Percentiles rank a stretch among this genome's conserved stretches.
Evolutionary conservation across 2,888 invertebrate genomes (phyloP).

Genomic region (Pardosa pseudoannulata): DNA sequence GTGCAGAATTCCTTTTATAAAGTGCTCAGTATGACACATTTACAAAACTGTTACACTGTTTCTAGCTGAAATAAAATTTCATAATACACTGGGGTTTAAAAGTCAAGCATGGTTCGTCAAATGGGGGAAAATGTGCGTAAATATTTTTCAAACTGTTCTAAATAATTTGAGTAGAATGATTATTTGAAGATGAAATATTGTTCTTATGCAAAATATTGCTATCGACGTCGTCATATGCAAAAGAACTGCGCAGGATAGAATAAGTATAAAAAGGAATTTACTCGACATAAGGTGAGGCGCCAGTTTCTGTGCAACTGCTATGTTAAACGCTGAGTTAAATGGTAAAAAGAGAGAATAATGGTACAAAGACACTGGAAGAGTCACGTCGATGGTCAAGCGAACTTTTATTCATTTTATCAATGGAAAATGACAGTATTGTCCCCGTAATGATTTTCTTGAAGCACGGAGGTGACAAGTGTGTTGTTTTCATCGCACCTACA

Average conservation of each 20-base stretch:
- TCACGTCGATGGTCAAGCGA: too few species aligned
- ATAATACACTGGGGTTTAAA: not conserved
- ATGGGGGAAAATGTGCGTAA: not conserved
- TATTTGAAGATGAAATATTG: not conserved
- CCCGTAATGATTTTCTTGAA: too few species aligned
- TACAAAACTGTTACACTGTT: too few species aligned
- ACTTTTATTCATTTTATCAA: too few species aligned
- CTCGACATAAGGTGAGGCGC: not conserved
- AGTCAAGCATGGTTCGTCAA: not conserved
- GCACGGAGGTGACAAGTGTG: too few species aligned
- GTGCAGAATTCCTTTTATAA: too few species aligned
- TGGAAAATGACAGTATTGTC: too few species aligned
- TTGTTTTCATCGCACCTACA: too few species aligned
- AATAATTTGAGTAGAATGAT: not conserved
- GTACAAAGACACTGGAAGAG: too few species aligned
- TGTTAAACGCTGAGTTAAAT: not conserved
- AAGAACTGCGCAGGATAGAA: not conserved
- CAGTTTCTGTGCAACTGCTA: constrained; percentile 6
- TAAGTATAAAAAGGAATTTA: not conserved
- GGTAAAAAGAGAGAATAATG: not conserved
- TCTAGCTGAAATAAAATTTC: too few species aligned
- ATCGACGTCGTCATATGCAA: not conserved
- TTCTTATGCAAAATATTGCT: too few species aligned
- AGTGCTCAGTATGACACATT: too few species aligned
- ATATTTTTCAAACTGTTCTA: not conserved